Evolutionary conservation across 2,888 invertebrate genomes (phyloP).

Genomic region (Hydropsyche betteni): DNA sequence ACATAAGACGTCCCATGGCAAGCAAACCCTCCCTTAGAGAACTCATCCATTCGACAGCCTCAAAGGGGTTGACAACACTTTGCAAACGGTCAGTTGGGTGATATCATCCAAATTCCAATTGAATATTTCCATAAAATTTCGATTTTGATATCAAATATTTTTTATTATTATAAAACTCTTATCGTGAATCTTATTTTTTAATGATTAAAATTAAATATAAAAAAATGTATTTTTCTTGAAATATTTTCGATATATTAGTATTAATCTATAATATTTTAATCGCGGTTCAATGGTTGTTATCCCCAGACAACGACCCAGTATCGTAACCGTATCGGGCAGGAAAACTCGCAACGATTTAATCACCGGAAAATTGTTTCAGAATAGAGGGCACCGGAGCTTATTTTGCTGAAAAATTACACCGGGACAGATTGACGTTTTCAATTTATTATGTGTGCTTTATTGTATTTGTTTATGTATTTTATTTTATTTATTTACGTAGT

Average conservation of each 20-base stretch:
- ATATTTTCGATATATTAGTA: too few species aligned
- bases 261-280: not conserved
- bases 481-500: slow-evolving; percentile 28
- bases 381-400: slow-evolving; percentile 36
- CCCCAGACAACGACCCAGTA: slow-evolving; percentile 29
- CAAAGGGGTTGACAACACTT: slow-evolving; percentile 25
- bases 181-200: too few species aligned
- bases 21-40: slow-evolving; percentile 15
- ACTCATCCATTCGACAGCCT: slow-evolving; percentile 32
- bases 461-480: slow-evolving; percentile 39
- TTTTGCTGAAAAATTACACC: slow-evolving; percentile 46
- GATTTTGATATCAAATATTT: too few species aligned
- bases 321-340: slow-evolving; percentile 42
- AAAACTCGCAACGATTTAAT: slow-evolving; percentile 45
- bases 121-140: too few species aligned
- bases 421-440: slow-evolving; percentile 47
- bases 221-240: too few species aligned
- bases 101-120: too few species aligned
- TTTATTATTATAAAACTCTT: too few species aligned
- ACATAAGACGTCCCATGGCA: slow-evolving; percentile 39
- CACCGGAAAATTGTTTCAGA: slow-evolving; percentile 47
- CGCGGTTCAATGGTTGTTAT: slow-evolving; percentile 28
- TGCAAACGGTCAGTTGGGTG: not conserved
- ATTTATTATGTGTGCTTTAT: slow-evolving; percentile 47
- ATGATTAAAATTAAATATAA: too few species aligned